phyloP scores from a whole-genome alignment of 1,140 invertebrate species.

The Drosophila pachea region DNA sequence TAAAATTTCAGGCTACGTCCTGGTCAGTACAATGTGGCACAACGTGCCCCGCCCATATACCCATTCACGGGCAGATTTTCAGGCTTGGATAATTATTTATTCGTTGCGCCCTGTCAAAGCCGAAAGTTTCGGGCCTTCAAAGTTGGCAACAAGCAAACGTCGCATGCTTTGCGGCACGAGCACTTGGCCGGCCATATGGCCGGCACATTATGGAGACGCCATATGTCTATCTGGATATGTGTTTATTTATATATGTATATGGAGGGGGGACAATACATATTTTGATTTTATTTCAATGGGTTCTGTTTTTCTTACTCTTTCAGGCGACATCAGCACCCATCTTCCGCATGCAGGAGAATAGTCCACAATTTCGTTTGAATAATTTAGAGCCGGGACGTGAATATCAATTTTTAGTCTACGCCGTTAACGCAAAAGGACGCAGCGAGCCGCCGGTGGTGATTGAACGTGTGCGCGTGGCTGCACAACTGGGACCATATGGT shows the following conservation, averaged over 20 bases:
- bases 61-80: constrained; percentile 45
- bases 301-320: constrained; percentile 32
- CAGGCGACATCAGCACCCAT: constrained; percentile 80
- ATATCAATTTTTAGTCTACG: constrained; percentile 85
- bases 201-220: constrained; percentile 54
- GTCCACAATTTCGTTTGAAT: constrained; percentile 84
- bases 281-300: constrained; percentile 10
- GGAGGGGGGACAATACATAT: not conserved
- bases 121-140: constrained; percentile 23
- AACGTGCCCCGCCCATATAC: not conserved
- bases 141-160: constrained; percentile 61
- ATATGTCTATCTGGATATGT: constrained; percentile 22
- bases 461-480: constrained; percentile 81
- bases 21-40: constrained; percentile 39
- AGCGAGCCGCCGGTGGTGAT: constrained; percentile 83
- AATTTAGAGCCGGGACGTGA: constrained; percentile 83
- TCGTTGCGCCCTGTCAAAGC: constrained; percentile 36
- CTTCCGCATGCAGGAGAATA: constrained; percentile 82
- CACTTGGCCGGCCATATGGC: constrained; percentile 53
- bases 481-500: constrained; percentile 79
- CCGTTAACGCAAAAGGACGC: constrained; percentile 85
- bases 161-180: constrained; percentile 52
- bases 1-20: constrained; percentile 65
- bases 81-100: constrained; percentile 75
- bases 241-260: constrained; percentile 12